Conservation (phyloP, 1,140 invertebrate genomes). For the Heterodera carotae region DNA sequence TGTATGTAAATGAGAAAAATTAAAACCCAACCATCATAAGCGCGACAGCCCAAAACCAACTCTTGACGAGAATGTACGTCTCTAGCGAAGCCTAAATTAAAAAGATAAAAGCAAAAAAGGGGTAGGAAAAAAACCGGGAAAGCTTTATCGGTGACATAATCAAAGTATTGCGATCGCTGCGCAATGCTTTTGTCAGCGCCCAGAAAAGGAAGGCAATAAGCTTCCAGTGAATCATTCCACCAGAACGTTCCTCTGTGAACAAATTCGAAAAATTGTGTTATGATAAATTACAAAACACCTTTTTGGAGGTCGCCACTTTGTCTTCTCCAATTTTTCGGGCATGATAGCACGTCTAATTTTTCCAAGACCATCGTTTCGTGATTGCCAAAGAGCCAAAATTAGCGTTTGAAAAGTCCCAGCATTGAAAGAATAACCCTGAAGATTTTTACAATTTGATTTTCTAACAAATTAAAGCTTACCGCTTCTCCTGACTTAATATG, state of each 20-base stretch:
- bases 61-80: slow-evolving; percentile 66
- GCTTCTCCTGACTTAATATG: slow-evolving; percentile 46
- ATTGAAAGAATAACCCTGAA: slow-evolving; percentile 64
- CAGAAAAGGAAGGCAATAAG: slow-evolving; percentile 78
- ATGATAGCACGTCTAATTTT: slow-evolving; percentile 59
- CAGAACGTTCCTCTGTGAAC: slow-evolving; percentile 72
- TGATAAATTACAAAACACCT: slow-evolving; percentile 25
- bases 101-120: not conserved
- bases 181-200: slow-evolving; percentile 80
- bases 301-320: slow-evolving; percentile 51
- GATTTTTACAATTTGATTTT: not conserved
- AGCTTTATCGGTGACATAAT: slow-evolving; percentile 71
- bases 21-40: slow-evolving; percentile 63
- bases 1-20: too few species aligned
- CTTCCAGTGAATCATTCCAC: slow-evolving; percentile 70
- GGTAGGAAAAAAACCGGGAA: slow-evolving; percentile 3
- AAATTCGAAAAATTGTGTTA: slow-evolving; percentile 24
- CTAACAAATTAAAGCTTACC: slow-evolving; percentile 28
- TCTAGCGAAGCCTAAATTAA: slow-evolving; percentile 40
- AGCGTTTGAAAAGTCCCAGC: slow-evolving; percentile 64
- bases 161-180: slow-evolving; percentile 75
- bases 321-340: slow-evolving; percentile 59
- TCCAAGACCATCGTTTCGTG: slow-evolving; percentile 58
- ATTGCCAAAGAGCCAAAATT: slow-evolving; percentile 55
- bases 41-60: slow-evolving; percentile 66